Evolutionary conservation across 2,888 invertebrate genomes (phyloP), one percentile per base, ranked within the genome.

Genomic region (Drosophila nr. perissopoda): DNA sequence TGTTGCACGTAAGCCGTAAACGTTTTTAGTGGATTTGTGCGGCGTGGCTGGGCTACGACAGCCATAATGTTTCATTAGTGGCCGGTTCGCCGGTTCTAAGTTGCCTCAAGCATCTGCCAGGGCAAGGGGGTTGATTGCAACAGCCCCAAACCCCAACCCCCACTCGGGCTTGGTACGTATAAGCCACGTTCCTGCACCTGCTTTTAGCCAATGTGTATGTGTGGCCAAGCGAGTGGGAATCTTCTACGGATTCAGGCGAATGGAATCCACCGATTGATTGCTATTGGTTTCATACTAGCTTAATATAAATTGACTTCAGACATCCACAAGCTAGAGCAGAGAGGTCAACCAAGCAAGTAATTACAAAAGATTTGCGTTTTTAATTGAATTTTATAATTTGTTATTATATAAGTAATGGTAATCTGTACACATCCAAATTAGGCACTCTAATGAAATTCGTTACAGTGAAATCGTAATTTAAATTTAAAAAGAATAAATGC

Each of bases 21-120:
- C 85, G 90, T 89, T 85, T 85, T 87, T 85, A 89, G 88, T 84
- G 83, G 80, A 87, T 85, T 87, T 89, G 88, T 84, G 76, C 70
- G 85, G 83, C 87, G 74, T 69, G 75, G 85, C 83, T 69, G 89
- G 61, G 73, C 71, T 85, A 89, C 88, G 77, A 80, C 88, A 63
- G 64, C 83, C 88, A 83, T 85, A 89, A 89, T 89, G 84, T 89
- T 80, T 87, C 84, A 89, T 85, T 85, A 85, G 89, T 85, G 77
- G 90, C 73, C 62, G 75, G 49, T 61, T 69, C 54, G 58, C 66
- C 52, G 60, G 45, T 62, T 66, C 52, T 57, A 48, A 48, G 49
- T 42, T 27, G 45, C 54, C 69, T 53, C 54, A 45, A 73, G 73
- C 45, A 64, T 34, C 31, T 34, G 33, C 11, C 29, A 2, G 31